These are phyloP conservation scores for Platerodrilus igneus DNA, from an alignment of 2,888 invertebrate species.

Conservation along the genomic window DNA sequence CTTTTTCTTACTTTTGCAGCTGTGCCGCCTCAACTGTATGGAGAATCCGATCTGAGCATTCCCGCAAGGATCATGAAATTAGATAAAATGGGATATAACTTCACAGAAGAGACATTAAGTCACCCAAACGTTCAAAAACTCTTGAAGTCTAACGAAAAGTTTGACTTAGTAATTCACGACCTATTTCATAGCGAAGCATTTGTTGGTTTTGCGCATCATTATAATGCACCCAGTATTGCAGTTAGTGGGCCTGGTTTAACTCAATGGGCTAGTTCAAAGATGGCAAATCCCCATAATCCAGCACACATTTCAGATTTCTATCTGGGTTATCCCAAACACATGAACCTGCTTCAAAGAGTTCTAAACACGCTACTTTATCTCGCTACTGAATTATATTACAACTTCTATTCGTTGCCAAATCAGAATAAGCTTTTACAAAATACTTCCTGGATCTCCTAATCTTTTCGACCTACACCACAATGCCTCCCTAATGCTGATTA, in stretches of 20 bases:
- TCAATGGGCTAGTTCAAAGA: slow-evolving; percentile 46
- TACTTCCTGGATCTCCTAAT: slow-evolving; percentile 32
- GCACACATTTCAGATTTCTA: slow-evolving; percentile 50
- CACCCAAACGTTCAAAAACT: slow-evolving; percentile 5
- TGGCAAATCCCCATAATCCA: slow-evolving; percentile 48
- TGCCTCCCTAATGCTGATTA: slow-evolving; percentile 33
- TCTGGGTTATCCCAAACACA: slow-evolving; percentile 43
- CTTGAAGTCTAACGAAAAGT: slow-evolving; percentile 1
- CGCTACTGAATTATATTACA: slow-evolving; percentile 19
- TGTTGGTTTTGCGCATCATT: slow-evolving; percentile 40
- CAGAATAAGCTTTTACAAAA: slow-evolving; percentile 33
- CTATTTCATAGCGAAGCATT: slow-evolving; percentile 50
- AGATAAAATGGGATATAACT: neutral
- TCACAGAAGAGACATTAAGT: neutral
- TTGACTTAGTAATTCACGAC: slow-evolving; percentile 43
- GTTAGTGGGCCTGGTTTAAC: slow-evolving; percentile 45
- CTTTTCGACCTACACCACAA: slow-evolving; percentile 33
- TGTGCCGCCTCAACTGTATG: too few relatives aligned
- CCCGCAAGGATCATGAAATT: too few relatives aligned
- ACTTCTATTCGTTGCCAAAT: slow-evolving; percentile 32
- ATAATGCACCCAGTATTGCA: slow-evolving; percentile 37
- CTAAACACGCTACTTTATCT: slow-evolving; percentile 48
- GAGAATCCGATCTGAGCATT: too few relatives aligned
- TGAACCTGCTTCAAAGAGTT: slow-evolving; percentile 53
- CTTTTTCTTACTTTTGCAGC: too few relatives aligned